Evolutionary conservation across 2,888 invertebrate species (phyloP).

Genomic region (Diarsia rubi): DNA sequence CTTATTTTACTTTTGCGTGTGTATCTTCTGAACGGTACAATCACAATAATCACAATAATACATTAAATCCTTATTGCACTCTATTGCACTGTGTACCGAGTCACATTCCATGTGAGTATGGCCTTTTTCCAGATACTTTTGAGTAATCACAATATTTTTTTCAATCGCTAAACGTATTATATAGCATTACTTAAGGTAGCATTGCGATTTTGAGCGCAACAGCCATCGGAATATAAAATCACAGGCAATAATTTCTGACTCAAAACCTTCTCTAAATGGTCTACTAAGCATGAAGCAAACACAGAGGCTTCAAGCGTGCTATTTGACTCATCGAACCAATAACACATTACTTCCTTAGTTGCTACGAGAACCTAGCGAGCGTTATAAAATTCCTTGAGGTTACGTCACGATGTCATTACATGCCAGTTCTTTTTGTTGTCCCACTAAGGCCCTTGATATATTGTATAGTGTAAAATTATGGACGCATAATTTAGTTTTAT

Average conservation of each 20-base stretch:
- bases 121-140: no score
- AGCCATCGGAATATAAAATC: slow-evolving; percentile 9
- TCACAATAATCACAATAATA: no score
- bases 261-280: not conserved
- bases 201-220: slow-evolving; percentile 7
- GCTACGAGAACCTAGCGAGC: slow-evolving; percentile 72
- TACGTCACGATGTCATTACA: slow-evolving; percentile 86
- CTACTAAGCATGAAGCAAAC: no score
- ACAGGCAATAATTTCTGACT: not conserved
- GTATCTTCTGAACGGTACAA: no score
- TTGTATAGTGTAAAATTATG: slow-evolving; percentile 59
- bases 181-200: slow-evolving; percentile 27
- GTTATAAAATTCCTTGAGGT: slow-evolving; percentile 84
- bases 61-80: no score
- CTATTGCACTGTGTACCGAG: no score
- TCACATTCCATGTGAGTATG: no score
- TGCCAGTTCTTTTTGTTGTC: slow-evolving; percentile 75
- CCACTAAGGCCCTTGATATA: slow-evolving; percentile 77
- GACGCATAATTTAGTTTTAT: slow-evolving; percentile 66
- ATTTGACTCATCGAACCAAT: slow-evolving; percentile 13
- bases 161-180: slow-evolving; percentile 60
- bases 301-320: slow-evolving; percentile 6
- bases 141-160: slow-evolving; percentile 34
- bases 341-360: slow-evolving; percentile 2
- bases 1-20: no score